These are phyloP conservation scores for Vidua chalybeata DNA, from an alignment of 2,113 vertebrate genomes.

Conservation along the genomic window DNA sequence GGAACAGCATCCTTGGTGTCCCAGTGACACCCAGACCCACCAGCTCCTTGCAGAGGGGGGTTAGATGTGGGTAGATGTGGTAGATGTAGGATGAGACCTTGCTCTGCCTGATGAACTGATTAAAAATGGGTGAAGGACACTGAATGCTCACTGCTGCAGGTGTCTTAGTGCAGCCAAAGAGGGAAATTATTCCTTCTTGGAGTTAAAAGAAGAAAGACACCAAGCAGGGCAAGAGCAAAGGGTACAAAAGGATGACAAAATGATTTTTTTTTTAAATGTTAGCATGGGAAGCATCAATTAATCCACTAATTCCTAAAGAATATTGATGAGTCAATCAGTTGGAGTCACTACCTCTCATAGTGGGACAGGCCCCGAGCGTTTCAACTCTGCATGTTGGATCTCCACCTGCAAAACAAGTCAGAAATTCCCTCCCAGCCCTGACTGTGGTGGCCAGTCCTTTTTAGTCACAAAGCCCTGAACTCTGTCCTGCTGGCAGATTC, in stretches of 20 bases:
- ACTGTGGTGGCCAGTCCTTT: neutral
- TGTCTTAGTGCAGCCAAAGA: neutral
- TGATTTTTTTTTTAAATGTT: neutral
- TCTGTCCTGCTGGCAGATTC: neutral
- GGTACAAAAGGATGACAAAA: neutral
- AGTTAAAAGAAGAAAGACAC: neutral
- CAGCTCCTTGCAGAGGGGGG: neutral
- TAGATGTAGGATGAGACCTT: neutral
- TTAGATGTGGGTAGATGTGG: no score
- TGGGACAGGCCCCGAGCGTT: neutral
- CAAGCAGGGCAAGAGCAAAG: neutral
- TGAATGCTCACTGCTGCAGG: neutral
- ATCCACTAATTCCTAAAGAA: neutral
- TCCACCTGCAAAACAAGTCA: neutral
- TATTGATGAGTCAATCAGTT: neutral
- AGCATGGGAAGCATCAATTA: neutral
- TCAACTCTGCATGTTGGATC: fast-evolving
- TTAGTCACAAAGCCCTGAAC: neutral
- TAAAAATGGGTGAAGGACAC: neutral
- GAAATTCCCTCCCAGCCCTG: neutral
- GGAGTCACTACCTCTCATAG: neutral
- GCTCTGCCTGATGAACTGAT: neutral
- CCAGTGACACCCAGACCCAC: neutral
- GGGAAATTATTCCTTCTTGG: neutral
- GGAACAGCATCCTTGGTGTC: neutral